Base-by-base conservation (phyloP, 2,888 invertebrate species). In the Pyrrhosoma nymphula region DNA sequence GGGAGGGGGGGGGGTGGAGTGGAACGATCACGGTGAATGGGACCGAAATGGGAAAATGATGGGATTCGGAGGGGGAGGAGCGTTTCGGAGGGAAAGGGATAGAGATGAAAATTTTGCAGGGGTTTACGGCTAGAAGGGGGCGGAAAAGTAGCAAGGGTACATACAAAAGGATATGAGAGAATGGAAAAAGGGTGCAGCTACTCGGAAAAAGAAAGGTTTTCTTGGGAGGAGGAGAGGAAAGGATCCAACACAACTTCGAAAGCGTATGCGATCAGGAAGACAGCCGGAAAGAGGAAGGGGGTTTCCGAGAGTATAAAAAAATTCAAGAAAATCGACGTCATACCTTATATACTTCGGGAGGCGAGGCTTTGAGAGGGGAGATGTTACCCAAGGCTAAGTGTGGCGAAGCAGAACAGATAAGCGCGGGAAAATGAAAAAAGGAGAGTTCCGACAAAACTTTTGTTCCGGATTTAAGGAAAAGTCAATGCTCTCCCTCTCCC, bases 41-140 rank as follows among this genome's bases (percentile, higher is more conserved):
- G 82, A 69, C 82, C 82, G 82, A 82, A 82, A 82, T 82, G 82
- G 82, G 82, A 82, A 82, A 82, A 82, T 82, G 82, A 82, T 82
- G 82, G 82, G 82, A 82, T 82, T 82, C 82, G 35, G 60, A 60
- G 60, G 60, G 16, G 60, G 18, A 10, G 60, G 60, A 10, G 20
- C 60, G 60, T 3, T 1, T 16, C 2, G 20, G 60, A 60, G 16
- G 60, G 20, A 60, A 20, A 20, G 60, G 16, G 82, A 82, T 14
- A 35, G 82, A n/a, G 18, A 35, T 82, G 82, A 35, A 82, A 69
- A 69, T 69, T 69, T 69, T 26, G n/a, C n/a, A 6, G 8, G 69
- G 26, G n/a, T 69, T n/a, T 4, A n/a, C 3, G 69, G 69, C 4
- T 10, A 69, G 16, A 0, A 8, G 69, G 23, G 69, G 26, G 69